These are phyloP conservation scores for Propsilocerus akamusi DNA, from an alignment of 1,140 invertebrate genomes.

Conservation along the genomic window DNA sequence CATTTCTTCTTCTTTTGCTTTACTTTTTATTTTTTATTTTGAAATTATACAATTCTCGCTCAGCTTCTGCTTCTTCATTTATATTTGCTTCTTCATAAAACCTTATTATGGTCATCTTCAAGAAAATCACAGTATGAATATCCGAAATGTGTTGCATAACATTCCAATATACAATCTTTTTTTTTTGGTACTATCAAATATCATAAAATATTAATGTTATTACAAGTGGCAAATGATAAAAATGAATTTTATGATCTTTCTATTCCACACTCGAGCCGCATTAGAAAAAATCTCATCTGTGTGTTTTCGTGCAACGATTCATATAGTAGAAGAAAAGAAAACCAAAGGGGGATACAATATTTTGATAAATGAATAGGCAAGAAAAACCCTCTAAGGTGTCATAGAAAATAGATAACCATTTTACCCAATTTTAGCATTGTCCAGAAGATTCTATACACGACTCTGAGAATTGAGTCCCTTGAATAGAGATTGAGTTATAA, in stretches of 20 bases:
- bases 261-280: neutral
- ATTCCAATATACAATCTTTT: no score
- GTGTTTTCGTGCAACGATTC: no score
- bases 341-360: neutral
- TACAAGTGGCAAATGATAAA: conserved; percentile 3
- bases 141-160: no score
- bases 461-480: neutral
- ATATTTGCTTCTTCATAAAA: no score
- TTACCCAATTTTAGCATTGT: no score
- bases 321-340: neutral
- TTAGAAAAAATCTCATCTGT: neutral
- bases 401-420: neutral
- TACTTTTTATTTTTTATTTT: no score
- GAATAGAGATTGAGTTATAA: conserved; percentile 1
- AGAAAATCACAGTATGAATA: no score
- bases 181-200: no score
- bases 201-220: conserved; percentile 3
- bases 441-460: neutral
- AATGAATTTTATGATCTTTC: conserved; percentile 4
- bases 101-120: no score
- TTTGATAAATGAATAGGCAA: conserved; percentile 2
- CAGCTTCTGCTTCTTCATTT: no score
- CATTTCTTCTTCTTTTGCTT: no score
- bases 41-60: no score
- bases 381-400: neutral